Conservation (phyloP, 2,113 vertebrate species). For the Dendrocopos noguchii region DNA sequence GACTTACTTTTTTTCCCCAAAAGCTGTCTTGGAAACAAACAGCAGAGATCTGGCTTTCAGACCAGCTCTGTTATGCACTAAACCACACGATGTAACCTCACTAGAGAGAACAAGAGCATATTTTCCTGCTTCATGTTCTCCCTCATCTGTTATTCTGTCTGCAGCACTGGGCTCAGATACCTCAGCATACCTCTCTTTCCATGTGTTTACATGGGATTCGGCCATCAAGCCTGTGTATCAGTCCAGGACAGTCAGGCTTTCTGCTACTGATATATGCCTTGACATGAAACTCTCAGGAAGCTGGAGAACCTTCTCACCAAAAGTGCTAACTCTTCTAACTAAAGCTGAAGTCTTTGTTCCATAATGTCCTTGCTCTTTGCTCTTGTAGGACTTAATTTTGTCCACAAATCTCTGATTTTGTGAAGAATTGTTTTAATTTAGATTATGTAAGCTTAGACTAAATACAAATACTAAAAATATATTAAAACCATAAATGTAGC, state of each 20-base stretch:
- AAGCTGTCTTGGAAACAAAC: neutral
- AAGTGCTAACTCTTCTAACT: neutral
- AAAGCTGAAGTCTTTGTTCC: neutral
- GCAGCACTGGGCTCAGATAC: accelerated
- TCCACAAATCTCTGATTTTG: neutral
- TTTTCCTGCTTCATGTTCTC: accelerated
- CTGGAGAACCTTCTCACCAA: neutral
- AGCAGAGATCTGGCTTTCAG: neutral
- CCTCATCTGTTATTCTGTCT: neutral
- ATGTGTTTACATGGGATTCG: neutral
- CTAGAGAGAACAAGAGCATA: too few species aligned
- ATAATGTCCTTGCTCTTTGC: neutral
- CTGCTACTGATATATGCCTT: neutral
- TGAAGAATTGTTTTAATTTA: neutral
- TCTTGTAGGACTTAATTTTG: neutral
- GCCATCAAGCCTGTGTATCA: neutral
- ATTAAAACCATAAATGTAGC: neutral
- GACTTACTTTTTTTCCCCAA: neutral
- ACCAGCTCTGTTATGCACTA: accelerated
- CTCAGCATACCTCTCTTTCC: neutral
- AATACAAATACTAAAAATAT: neutral
- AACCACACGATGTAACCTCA: neutral
- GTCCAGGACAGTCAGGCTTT: neutral
- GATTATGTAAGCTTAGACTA: neutral
- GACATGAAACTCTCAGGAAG: neutral